A percentile compares a stretch with the other conserved stretches of the same genome.
Conservation (phyloP, 2,113 vertebrate genomes). For the Siphamia tubifer region DNA sequence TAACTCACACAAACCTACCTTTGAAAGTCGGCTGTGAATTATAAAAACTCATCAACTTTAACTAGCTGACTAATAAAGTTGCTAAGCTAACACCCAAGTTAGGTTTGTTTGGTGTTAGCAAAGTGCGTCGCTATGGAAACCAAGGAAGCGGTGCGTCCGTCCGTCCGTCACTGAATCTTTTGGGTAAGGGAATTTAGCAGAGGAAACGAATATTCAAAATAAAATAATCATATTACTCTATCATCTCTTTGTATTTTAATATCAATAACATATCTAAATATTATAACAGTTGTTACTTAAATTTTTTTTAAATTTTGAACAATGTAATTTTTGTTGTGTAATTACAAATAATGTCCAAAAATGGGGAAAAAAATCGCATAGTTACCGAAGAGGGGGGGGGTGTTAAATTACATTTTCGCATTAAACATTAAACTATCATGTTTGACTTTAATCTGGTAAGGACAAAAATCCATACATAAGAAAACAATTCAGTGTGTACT, state of each 20-base stretch:
- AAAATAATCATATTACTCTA: not conserved
- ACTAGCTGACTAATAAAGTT: not conserved
- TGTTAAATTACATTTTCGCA: no score
- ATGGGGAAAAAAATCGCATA: no score
- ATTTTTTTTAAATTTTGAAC: no score
- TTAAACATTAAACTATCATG: no score
- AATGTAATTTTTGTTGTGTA: not conserved
- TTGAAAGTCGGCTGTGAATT: not conserved
- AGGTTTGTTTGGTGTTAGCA: slow-evolving; percentile 23
- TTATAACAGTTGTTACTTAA: not conserved
- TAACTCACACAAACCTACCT: slow-evolving; percentile 13
- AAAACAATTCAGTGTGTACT: no score
- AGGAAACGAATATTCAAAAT: no score
- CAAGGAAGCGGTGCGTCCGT: not conserved
- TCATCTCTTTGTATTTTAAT: not conserved
- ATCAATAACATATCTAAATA: not conserved
- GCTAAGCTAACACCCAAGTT: not conserved
- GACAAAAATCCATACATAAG: no score
- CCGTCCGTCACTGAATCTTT: not conserved
- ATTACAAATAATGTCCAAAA: not conserved
- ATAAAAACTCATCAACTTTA: not conserved
- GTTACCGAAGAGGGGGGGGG: no score
- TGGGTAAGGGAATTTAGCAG: not conserved
- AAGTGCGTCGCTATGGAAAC: slow-evolving; percentile 62
- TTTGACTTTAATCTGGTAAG: no score